phyloP scores from a whole-genome alignment of 2,888 invertebrate genomes.

The Drosophila neonasuta region DNA sequence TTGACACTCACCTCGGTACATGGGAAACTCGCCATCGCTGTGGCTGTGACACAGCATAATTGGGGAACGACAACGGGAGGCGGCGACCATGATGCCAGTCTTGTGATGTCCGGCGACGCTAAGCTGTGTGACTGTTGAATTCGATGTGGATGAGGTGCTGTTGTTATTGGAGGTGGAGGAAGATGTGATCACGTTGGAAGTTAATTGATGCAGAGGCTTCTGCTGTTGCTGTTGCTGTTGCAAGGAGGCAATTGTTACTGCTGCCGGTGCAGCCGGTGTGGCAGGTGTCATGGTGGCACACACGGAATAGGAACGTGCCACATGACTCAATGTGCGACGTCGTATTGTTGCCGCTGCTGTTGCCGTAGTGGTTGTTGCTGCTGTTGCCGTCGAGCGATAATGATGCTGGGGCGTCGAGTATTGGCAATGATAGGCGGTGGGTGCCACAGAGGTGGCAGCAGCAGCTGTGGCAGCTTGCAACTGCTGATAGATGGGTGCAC shows the following conservation, averaged over 20 bases:
- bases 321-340: slow-evolving; percentile 78
- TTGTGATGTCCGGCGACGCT: slow-evolving; percentile 65
- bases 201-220: slow-evolving; percentile 23
- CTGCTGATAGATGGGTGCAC: slow-evolving; percentile 66
- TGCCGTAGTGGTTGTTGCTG: slow-evolving; percentile 41
- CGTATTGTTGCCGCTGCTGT: slow-evolving; percentile 72
- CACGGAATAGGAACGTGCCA: slow-evolving; percentile 79
- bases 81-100: slow-evolving; percentile 78
- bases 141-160: slow-evolving; percentile 24
- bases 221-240: slow-evolving; percentile 19
- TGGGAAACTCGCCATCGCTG: slow-evolving; percentile 92
- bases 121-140: slow-evolving; percentile 44
- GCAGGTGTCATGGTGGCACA: slow-evolving; percentile 63
- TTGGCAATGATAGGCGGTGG: slow-evolving; percentile 61
- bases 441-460: slow-evolving; percentile 30
- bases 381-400: slow-evolving; percentile 47
- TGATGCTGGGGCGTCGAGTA: slow-evolving; percentile 77
- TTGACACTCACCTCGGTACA: slow-evolving; percentile 87
- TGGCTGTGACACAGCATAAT: slow-evolving; percentile 94
- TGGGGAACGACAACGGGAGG: slow-evolving; percentile 86
- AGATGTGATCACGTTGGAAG: slow-evolving; percentile 30
- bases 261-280: not conserved
- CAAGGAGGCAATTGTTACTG: slow-evolving; percentile 28
- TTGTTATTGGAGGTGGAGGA: slow-evolving; percentile 9
- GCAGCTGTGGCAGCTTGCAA: slow-evolving; percentile 23